Percentiles rank a stretch among this genome's conserved stretches.
phyloP scores from a whole-genome alignment of 2,888 invertebrate species.

The Polyploca ridens region DNA sequence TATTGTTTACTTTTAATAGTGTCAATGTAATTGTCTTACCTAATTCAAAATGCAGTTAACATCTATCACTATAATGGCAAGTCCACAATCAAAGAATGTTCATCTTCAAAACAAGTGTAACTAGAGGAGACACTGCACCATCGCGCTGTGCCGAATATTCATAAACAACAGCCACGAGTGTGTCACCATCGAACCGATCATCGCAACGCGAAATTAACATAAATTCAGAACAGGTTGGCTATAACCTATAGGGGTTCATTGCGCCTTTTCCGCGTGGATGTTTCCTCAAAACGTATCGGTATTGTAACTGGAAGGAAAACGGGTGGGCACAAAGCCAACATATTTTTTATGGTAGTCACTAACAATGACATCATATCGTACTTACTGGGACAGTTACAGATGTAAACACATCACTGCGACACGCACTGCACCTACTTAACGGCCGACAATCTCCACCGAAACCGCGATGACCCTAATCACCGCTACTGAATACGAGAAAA shows the following conservation, averaged over 20 bases:
- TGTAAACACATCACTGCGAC: slow-evolving; percentile 81
- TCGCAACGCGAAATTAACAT: slow-evolving; percentile 55
- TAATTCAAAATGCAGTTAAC: not conserved
- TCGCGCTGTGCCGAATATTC: slow-evolving; percentile 15
- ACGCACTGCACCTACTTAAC: slow-evolving; percentile 51
- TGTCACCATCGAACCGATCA: slow-evolving; percentile 13
- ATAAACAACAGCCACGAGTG: slow-evolving; percentile 21
- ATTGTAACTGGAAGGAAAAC: slow-evolving; percentile 75
- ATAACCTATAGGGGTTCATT: slow-evolving; percentile 70
- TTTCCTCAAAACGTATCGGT: slow-evolving; percentile 66
- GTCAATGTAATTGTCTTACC: not conserved
- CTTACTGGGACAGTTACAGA: slow-evolving; percentile 76
- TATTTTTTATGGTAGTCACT: slow-evolving; percentile 74
- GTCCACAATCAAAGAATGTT: not conserved
- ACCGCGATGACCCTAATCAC: slow-evolving; percentile 46
- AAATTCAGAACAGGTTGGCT: slow-evolving; percentile 59
- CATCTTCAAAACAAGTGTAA: not conserved
- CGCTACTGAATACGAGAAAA: slow-evolving; percentile 44
- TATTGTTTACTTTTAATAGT: not conserved
- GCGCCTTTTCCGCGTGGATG: slow-evolving; percentile 69
- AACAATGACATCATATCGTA: slow-evolving; percentile 79
- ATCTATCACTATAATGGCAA: not conserved
- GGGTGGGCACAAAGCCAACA: slow-evolving; percentile 83
- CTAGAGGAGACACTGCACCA: not conserved
- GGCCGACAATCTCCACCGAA: slow-evolving; percentile 38